Evolutionary conservation across 1,140 invertebrate genomes (phyloP), one percentile per base, ranked within the genome.

Genomic region (Zaprionus kolodkinae): DNA sequence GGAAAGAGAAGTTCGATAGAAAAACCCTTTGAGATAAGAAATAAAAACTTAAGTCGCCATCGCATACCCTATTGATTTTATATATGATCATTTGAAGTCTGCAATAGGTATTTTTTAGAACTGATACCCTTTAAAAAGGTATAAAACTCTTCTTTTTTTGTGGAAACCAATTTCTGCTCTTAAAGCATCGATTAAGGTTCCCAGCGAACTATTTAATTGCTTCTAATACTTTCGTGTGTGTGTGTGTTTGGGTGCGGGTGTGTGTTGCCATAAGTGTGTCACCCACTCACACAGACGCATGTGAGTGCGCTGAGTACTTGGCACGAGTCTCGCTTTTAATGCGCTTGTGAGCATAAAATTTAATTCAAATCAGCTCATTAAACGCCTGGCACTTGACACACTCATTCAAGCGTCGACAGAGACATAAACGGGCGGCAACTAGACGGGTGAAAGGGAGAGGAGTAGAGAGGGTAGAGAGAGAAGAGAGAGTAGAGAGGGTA

Each of bases 331-430:
- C 56, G 64, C 79, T 71, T 56, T 74, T 86, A 86, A 87, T 86
- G 83, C 83, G 83, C 76, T 87, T 88, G 81, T 74, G 68, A 76
- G 73, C 83, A 86, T 86, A 79, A 87, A 88, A 88, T 83, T 83
- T 88, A 87, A 88, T 86, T 87, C 72, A 88, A 87, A 87, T 87
- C 85, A 84, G 78, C 84, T 87, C 84, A 88, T 87, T 87, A 80
- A 88, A 78, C 64, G 84, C 84, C 77, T 80, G 81, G 67, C 80
- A 80, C 78, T 83, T 86, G 67, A 87, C 80, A 88, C 70, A 76
- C 50, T 77, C 70, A 72, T 55, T 73, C 72, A 55, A 57, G 69
- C 64, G 63, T 68, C 52, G 63, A 72, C 57, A 59, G 54, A 71
- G 67, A 71, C 78, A 78, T 68, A 82, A 78, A 64, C 59, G 45